Evolutionary conservation across 1,140 invertebrate species (phyloP), one percentile per base, ranked within the genome.

Genomic region (Rhyzopertha dominica): DNA sequence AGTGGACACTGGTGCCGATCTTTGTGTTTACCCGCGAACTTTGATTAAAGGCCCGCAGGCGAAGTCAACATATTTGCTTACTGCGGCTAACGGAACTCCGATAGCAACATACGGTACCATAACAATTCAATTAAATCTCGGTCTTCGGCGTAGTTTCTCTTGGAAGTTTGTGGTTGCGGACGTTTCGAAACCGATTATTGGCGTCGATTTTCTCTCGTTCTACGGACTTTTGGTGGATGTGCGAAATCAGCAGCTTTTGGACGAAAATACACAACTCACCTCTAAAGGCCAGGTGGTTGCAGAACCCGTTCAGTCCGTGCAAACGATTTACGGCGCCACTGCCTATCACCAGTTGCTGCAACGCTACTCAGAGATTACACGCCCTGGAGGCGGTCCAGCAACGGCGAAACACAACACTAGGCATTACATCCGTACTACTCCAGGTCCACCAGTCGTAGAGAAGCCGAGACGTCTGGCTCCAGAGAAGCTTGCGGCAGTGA

Each of bases 171-270:
- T 66, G 7, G 40, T 70, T 2, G 65, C 66, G 2, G 61, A 63
- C 24, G 59, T 68, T 0, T 22, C 37, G 0, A 57, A 59, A 18
- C 51, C 66, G 4, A 66, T 68, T 2, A 50, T 68, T 0, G 63
- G 66, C 12, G 62, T 63, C 3, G 65, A 70, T 36, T 68, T 69
- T n/a, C n/a, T n/a, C n/a, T n/a, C n/a, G n/a, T n/a, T n/a, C n/a
- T n/a, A n/a, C n/a, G n/a, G n/a, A n/a, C n/a, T n/a, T n/a, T n/a
- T n/a, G n/a, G n/a, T n/a, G n/a, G n/a, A n/a, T n/a, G n/a, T n/a
- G n/a, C n/a, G n/a, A n/a, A n/a, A n/a, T n/a, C n/a, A n/a, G n/a
- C n/a, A n/a, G n/a, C n/a, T n/a, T n/a, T n/a, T n/a, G n/a, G n/a
- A n/a, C n/a, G n/a, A n/a, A n/a, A n/a, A n/a, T n/a, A n/a, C n/a